These are phyloP conservation scores for Barypeithes pellucidus DNA, from an alignment of 2,888 invertebrate species.

Conservation along the genomic window DNA sequence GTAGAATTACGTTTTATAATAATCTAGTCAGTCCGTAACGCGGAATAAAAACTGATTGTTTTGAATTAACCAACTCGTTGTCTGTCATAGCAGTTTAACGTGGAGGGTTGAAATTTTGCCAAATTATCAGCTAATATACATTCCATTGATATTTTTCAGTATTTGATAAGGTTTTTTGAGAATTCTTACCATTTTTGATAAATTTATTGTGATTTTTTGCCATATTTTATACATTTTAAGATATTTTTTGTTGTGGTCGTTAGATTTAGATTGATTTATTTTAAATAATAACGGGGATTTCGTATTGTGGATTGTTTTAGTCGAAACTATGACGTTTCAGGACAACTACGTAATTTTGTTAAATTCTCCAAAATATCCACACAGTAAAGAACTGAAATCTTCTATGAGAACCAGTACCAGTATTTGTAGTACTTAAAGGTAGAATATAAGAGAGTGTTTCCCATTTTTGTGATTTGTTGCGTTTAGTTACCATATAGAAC, in stretches of 20 bases:
- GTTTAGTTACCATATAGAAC: background rate
- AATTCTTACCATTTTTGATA: constrained; percentile 1
- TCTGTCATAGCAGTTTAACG: no score
- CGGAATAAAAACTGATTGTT: background rate
- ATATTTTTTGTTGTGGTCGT: background rate
- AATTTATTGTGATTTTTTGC: constrained; percentile 10
- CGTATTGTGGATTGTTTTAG: background rate
- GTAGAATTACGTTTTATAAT: no score
- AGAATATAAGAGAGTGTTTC: constrained; percentile 8
- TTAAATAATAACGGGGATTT: background rate
- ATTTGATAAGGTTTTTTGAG: background rate
- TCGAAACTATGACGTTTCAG: background rate
- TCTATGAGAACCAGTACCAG: constrained; percentile 3
- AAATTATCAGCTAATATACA: no score
- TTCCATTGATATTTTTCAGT: background rate
- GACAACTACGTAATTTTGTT: background rate
- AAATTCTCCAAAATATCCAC: background rate
- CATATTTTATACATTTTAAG: background rate
- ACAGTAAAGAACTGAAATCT: background rate
- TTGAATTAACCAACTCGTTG: no score
- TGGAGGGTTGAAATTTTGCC: no score
- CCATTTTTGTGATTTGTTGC: background rate
- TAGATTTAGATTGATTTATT: background rate
- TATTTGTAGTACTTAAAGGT: constrained; percentile 2
- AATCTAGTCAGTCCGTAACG: background rate